Percentiles rank a stretch among this genome's conserved stretches.
Conservation (phyloP, 1,140 invertebrate genomes). For the Metaphire vulgaris region DNA sequence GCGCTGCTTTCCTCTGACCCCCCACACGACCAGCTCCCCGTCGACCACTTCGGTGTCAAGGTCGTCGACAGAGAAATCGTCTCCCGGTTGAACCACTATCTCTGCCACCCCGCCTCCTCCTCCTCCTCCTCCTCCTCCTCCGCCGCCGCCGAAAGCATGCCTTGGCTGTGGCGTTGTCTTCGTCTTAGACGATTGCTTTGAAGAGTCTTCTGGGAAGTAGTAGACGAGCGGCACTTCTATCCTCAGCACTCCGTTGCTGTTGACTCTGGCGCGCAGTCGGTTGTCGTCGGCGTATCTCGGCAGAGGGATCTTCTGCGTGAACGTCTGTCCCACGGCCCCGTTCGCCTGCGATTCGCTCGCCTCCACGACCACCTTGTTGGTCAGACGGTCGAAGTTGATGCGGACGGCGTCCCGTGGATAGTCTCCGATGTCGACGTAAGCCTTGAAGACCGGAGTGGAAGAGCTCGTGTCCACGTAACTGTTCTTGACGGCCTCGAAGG, state of each 20-base stretch:
- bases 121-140: no score
- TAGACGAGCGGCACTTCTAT: slow-evolving; percentile 13
- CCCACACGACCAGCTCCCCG: not conserved
- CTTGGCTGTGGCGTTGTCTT: not conserved
- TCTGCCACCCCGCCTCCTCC: no score
- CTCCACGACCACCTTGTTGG: slow-evolving; percentile 11
- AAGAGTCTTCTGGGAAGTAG: not conserved
- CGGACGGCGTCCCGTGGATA: not conserved
- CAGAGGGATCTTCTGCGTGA: slow-evolving; percentile 25
- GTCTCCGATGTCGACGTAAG: not conserved
- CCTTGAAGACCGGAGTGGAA: not conserved
- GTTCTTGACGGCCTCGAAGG: not conserved
- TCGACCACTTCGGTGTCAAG: not conserved
- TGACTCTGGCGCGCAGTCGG: slow-evolving; percentile 8
- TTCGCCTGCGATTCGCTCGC: not conserved
- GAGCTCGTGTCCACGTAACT: not conserved
- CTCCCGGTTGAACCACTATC: not conserved
- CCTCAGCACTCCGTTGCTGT: slow-evolving; percentile 21
- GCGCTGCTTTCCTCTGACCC: not conserved
- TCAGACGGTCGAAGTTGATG: not conserved
- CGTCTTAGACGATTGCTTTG: not conserved
- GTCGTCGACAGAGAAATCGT: not conserved
- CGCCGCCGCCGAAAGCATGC: no score
- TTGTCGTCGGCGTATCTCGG: slow-evolving; percentile 26
- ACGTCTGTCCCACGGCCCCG: slow-evolving; percentile 16